Conservation (phyloP, 2,797 vertebrate genomes). For the Chaetodon trifasciatus region DNA sequence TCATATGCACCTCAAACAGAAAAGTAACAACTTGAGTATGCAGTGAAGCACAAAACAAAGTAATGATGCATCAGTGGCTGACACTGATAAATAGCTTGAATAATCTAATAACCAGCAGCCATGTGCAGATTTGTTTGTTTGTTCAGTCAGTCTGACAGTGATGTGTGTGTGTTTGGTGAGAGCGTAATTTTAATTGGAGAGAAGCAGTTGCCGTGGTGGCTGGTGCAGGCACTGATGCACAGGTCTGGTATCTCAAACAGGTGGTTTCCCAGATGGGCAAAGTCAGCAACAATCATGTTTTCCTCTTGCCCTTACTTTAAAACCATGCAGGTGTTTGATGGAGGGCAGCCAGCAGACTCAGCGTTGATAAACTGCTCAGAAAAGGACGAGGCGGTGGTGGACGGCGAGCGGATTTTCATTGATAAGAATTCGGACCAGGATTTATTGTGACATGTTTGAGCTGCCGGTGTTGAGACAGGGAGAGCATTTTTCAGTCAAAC, state of each 20-base stretch:
- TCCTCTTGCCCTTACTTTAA: slow-evolving; percentile 31
- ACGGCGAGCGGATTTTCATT: slow-evolving; percentile 15
- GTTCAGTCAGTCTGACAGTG: slow-evolving; percentile 9
- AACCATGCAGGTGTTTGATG: slow-evolving; percentile 33
- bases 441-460: slow-evolving; percentile 13
- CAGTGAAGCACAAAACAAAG: slow-evolving; percentile 22
- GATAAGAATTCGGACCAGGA: slow-evolving; percentile 7
- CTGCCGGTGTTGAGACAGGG: not conserved
- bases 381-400: slow-evolving; percentile 5
- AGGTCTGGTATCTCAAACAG: slow-evolving; percentile 40
- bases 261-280: slow-evolving; percentile 58
- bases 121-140: slow-evolving; percentile 36
- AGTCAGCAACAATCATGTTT: slow-evolving; percentile 54
- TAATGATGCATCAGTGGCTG: slow-evolving; percentile 4
- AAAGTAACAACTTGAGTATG: not conserved
- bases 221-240: slow-evolving; percentile 38
- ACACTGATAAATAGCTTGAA: slow-evolving; percentile 32
- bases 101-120: slow-evolving; percentile 38
- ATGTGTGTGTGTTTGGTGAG: not conserved
- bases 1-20: not conserved
- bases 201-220: slow-evolving; percentile 25
- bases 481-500: slow-evolving; percentile 14
- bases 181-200: slow-evolving; percentile 39
- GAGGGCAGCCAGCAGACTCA: slow-evolving; percentile 34
- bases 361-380: slow-evolving; percentile 22